Base-by-base conservation (phyloP, 2,113 vertebrate species). In the Gallinago media region DNA sequence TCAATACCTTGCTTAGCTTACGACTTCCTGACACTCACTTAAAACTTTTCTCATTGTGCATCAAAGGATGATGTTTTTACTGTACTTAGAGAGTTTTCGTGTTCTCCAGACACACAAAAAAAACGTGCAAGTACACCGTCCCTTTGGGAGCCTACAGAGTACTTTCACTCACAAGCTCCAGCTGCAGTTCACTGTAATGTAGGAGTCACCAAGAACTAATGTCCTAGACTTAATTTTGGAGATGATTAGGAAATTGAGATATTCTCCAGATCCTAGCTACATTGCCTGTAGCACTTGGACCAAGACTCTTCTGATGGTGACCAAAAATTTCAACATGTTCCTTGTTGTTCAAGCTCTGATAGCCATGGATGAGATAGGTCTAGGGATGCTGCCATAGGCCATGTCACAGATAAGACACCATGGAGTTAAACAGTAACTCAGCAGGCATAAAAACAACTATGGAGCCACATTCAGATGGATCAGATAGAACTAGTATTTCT, bases 351-450 rank as follows among this genome's bases (percentile, higher is more conserved):
- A 75, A 77, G 8, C 14, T 78, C 58, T 59, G 22, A 44, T 32
- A 16, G 4, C 8, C 11, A 11, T 20, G 29, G 8, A 31, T 59
- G 58, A 74, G 8, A 17, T 58, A 66, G n/a, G 25, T 20, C 14
- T 42, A 47, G 12, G 42, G 46, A 15, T 62, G 14, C 26, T 58
- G 40, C 16, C 59, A 32, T 9, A n/a, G 59, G 32, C 25, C 11
- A 4, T 12, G 15, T 34, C 68, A 55, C 0, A 0, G 14, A 44
- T 27, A 71, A 75, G 61, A 55, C 65, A 74, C 20, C 20, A 36
- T 19, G 40, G 70, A 91, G 86, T 92, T 94, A 89, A 95, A 81
- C 31, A 81, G 56, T 44, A 85, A 78, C 8, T 18, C 56, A 91
- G 31, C 49, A 93, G 54, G 59, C n/a, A 54, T n/a, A 52, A 88